Evolutionary conservation across 2,797 vertebrate species (phyloP).

Genomic region (Sphenopsis melanotis): DNA sequence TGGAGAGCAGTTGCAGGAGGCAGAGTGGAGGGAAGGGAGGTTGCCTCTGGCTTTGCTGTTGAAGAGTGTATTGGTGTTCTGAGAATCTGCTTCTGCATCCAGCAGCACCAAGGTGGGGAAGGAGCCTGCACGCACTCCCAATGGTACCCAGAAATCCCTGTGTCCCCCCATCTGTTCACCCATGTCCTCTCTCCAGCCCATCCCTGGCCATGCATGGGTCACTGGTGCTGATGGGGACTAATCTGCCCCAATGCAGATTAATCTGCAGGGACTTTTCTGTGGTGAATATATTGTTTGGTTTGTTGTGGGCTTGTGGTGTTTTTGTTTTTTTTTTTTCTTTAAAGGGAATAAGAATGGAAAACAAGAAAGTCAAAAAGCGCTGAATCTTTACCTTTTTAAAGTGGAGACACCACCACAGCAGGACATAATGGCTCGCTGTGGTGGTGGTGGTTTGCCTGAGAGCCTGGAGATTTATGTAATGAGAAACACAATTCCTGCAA

Average conservation of each 20-base stretch:
- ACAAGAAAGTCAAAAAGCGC: slow-evolving; percentile 15
- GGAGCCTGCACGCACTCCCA: not conserved
- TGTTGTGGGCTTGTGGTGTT: not conserved
- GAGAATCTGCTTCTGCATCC: not conserved
- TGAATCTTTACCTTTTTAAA: slow-evolving; percentile 47
- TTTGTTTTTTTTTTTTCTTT: not conserved
- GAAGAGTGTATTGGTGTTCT: not conserved
- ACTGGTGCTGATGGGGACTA: not conserved
- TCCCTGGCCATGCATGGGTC: not conserved
- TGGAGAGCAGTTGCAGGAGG: not conserved
- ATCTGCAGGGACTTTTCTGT: not conserved
- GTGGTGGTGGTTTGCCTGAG: slow-evolving; percentile 34
- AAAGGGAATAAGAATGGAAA: slow-evolving; percentile 8
- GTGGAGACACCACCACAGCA: slow-evolving; percentile 52
- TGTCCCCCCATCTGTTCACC: not conserved
- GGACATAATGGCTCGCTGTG: slow-evolving; percentile 40
- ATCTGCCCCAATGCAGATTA: not conserved
- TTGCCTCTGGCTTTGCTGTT: not conserved
- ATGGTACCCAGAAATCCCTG: not conserved
- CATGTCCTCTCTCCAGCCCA: not conserved
- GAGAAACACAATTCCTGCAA: slow-evolving; percentile 57
- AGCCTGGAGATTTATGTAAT: slow-evolving; percentile 67
- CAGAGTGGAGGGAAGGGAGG: not conserved
- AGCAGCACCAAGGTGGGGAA: fast-evolving
- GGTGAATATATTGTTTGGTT: not conserved